Evolutionary conservation across 1,140 invertebrate species (phyloP).

Genomic region (Trichonephila clavipes): DNA sequence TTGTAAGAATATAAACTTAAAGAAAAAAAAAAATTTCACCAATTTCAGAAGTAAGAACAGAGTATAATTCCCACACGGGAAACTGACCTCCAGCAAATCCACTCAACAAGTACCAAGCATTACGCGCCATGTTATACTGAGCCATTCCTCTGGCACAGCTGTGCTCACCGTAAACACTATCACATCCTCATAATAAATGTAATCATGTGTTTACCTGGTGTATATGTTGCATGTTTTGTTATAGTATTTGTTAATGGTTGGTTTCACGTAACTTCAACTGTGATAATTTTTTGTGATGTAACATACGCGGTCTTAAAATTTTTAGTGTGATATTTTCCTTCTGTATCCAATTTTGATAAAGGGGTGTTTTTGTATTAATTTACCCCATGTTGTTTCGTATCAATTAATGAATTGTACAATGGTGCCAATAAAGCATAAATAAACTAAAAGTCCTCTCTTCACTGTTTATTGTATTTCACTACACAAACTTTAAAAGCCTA

Average conservation of each 20-base stretch:
- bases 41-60: too few relatives aligned
- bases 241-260: constrained; percentile 5
- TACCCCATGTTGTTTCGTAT: background rate
- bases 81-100: too few relatives aligned
- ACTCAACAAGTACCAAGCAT: constrained; percentile 31
- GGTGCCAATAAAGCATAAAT: constrained; percentile 6
- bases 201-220: too few relatives aligned
- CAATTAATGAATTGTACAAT: background rate
- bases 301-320: background rate
- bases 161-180: constrained; percentile 55
- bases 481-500: too few relatives aligned
- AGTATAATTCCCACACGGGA: too few relatives aligned
- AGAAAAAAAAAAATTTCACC: too few relatives aligned
- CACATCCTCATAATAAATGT: too few relatives aligned
- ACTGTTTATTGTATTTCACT: too few relatives aligned
- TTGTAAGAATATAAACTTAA: too few relatives aligned
- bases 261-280: constrained; percentile 26
- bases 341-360: background rate
- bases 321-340: constrained; percentile 37
- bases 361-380: background rate
- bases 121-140: constrained; percentile 69
- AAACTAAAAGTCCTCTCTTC: background rate
- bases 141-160: constrained; percentile 63
- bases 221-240: background rate
- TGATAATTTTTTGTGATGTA: constrained; percentile 49